phyloP scores from a whole-genome alignment of 1,140 invertebrate species.

The Drosophila athabasca region DNA sequence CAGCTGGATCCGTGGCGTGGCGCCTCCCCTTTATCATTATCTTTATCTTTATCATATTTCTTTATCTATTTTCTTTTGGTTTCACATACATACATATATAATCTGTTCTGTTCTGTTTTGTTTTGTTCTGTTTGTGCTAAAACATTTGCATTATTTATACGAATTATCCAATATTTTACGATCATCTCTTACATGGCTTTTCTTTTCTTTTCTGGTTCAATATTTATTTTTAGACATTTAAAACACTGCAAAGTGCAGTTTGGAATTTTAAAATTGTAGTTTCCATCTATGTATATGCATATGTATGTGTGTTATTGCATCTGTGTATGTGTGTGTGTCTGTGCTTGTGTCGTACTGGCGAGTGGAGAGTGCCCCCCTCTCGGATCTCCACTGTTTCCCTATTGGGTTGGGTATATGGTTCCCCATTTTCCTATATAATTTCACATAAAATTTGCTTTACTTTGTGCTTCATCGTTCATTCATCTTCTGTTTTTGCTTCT shows the following conservation, averaged over 20 bases:
- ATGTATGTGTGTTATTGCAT: slow-evolving; percentile 8
- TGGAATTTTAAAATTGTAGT: slow-evolving; percentile 68
- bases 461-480: too few relatives aligned
- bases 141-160: slow-evolving; percentile 46
- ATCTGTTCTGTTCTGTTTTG: slow-evolving; percentile 3
- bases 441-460: too few relatives aligned
- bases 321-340: slow-evolving; percentile 10
- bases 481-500: too few relatives aligned
- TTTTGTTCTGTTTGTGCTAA: slow-evolving; percentile 37
- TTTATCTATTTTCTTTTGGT: slow-evolving; percentile 31
- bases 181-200: slow-evolving; percentile 8
- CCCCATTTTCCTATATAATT: too few relatives aligned
- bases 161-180: slow-evolving; percentile 51
- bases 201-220: slow-evolving; percentile 46
- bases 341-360: not conserved
- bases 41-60: slow-evolving; percentile 1
- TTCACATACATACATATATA: slow-evolving; percentile 27
- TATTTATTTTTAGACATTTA: slow-evolving; percentile 74
- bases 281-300: slow-evolving; percentile 33
- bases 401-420: too few relatives aligned
- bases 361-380: too few relatives aligned
- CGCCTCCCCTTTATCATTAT: not conserved
- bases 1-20: slow-evolving; percentile 3
- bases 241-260: slow-evolving; percentile 73
- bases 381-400: too few relatives aligned